These are phyloP conservation scores for Camarhynchus parvulus DNA, from an alignment of 2,113 vertebrate species.

Conservation along the genomic window DNA sequence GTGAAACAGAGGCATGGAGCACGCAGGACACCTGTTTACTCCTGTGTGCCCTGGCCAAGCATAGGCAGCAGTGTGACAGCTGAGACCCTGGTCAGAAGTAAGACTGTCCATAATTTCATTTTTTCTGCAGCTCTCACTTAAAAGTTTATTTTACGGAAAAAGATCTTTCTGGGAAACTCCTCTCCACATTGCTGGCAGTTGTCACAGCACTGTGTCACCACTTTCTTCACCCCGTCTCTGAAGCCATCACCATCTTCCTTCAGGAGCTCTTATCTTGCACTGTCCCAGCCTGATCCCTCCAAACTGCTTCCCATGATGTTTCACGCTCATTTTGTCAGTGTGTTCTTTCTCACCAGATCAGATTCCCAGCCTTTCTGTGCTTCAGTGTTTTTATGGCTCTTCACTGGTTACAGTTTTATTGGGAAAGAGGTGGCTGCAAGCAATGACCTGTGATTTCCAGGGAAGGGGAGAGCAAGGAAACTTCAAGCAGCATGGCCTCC, in stretches of 20 bases:
- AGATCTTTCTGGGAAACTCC: background rate
- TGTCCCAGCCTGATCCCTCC: background rate
- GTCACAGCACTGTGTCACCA: accelerated
- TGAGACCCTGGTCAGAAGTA: background rate
- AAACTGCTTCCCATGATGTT: background rate
- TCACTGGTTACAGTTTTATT: slow-evolving; percentile 46
- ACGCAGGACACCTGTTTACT: background rate
- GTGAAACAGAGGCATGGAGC: background rate
- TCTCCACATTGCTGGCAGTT: background rate
- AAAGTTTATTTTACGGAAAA: background rate
- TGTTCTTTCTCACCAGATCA: background rate
- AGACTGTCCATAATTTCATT: background rate
- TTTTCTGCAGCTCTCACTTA: background rate
- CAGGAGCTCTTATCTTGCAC: background rate
- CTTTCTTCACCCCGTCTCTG: background rate
- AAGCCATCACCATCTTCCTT: background rate
- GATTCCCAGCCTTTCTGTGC: background rate
- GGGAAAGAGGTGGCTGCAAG: slow-evolving; percentile 25
- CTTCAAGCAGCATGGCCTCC: slow-evolving; percentile 39
- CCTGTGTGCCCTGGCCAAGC: background rate
- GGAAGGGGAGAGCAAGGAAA: slow-evolving; percentile 31
- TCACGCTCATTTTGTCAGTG: background rate
- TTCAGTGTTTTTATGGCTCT: slow-evolving; percentile 46
- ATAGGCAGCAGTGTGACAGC: background rate
- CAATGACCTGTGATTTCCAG: slow-evolving; percentile 55